Conservation (phyloP, 2,888 invertebrate species). For the Agonopterix subpropinquella region DNA sequence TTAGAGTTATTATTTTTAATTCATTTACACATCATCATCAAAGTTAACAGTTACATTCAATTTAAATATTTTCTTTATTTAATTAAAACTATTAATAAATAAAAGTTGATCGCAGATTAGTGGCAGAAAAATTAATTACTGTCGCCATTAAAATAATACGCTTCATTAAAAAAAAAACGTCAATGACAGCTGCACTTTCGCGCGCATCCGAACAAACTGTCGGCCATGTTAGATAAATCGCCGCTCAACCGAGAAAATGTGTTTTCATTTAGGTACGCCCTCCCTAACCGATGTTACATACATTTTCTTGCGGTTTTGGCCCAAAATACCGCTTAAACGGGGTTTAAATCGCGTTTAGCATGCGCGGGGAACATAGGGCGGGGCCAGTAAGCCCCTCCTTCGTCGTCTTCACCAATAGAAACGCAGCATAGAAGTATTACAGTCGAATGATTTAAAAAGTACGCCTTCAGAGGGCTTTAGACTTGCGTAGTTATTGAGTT, state of each 20-base stretch:
- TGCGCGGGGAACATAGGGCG: slow-evolving; percentile 56
- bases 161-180: too few species aligned
- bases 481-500: slow-evolving; percentile 62
- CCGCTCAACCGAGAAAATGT: slow-evolving; percentile 66
- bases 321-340: slow-evolving; percentile 75
- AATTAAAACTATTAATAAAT: too few species aligned
- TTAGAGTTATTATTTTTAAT: too few species aligned
- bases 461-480: slow-evolving; percentile 57
- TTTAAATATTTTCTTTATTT: too few species aligned
- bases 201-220: slow-evolving; percentile 58
- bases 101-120: too few species aligned
- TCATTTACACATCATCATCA: too few species aligned
- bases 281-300: slow-evolving; percentile 65
- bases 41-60: too few species aligned
- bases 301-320: slow-evolving; percentile 73
- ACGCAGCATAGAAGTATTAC: slow-evolving; percentile 41
- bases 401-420: slow-evolving; percentile 37
- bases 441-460: slow-evolving; percentile 56
- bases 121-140: too few species aligned
- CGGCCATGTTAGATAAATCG: slow-evolving; percentile 59
- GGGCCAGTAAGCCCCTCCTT: slow-evolving; percentile 41
- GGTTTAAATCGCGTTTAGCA: slow-evolving; percentile 69
- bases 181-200: slow-evolving; percentile 46
- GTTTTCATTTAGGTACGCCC: slow-evolving; percentile 71
- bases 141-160: too few species aligned